Conservation (phyloP, 2,797 vertebrate species). For the Eutrigla gurnardus region DNA sequence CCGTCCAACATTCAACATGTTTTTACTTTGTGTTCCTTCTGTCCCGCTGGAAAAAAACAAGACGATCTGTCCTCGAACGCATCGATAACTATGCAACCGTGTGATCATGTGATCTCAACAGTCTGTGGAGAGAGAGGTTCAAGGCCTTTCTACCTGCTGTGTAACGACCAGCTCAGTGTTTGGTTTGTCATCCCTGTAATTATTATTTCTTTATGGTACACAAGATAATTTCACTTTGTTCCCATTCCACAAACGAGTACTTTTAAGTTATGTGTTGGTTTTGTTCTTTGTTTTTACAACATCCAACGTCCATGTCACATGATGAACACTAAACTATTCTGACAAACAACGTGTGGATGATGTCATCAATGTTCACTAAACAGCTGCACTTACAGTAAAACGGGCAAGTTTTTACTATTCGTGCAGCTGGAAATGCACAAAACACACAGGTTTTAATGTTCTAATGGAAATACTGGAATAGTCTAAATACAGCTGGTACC, state of each 20-base stretch:
- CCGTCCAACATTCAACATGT: neutral
- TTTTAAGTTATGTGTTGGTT: slow-evolving; percentile 34
- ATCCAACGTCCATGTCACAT: slow-evolving; percentile 13
- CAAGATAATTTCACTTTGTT: slow-evolving; percentile 16
- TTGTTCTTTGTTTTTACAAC: slow-evolving; percentile 25
- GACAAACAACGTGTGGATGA: neutral
- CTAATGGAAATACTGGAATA: no score
- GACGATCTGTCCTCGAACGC: neutral
- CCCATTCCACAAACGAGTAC: neutral
- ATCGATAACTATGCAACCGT: slow-evolving; percentile 57
- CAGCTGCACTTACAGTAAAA: neutral
- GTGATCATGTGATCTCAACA: neutral
- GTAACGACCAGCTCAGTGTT: slow-evolving; percentile 12
- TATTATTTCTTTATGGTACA: slow-evolving; percentile 21
- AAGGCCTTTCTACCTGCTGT: neutral
- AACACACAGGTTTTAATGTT: neutral
- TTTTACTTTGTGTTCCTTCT: slow-evolving; percentile 12
- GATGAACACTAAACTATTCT: slow-evolving; percentile 39
- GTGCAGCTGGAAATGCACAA: neutral
- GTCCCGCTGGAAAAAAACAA: slow-evolving; percentile 7
- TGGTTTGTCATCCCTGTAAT: slow-evolving; percentile 6
- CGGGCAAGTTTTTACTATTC: neutral
- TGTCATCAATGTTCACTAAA: neutral
- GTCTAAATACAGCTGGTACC: no score
- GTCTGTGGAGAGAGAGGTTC: neutral